Conservation (phyloP, 2,888 invertebrate genomes). For the Apamea sordens region DNA sequence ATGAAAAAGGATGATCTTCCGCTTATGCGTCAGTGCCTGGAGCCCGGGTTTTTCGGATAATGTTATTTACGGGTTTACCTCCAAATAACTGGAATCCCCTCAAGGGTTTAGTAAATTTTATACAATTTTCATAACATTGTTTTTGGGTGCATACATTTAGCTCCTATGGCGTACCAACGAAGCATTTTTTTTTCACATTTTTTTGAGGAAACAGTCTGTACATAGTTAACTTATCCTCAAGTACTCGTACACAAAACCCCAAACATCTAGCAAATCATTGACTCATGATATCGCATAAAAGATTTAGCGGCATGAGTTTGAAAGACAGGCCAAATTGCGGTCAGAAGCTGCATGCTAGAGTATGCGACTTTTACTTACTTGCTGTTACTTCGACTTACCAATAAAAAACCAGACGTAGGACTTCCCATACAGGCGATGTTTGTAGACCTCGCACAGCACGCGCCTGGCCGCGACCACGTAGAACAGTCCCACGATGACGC, state of each 20-base stretch:
- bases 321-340: not conserved
- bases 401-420: slow-evolving; percentile 99
- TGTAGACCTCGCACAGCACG: slow-evolving; percentile 99
- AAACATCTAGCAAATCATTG: no score
- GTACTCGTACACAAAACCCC: not conserved
- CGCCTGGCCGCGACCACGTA: slow-evolving; percentile 99
- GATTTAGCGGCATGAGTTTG: not conserved
- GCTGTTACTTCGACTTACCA: slow-evolving; percentile 91
- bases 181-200: not conserved
- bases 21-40: slow-evolving; percentile 66
- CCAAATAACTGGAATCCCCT: slow-evolving; percentile 62
- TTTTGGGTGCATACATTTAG: slow-evolving; percentile 6
- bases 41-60: slow-evolving; percentile 67
- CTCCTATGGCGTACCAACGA: not conserved
- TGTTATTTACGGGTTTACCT: slow-evolving; percentile 70
- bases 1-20: slow-evolving; percentile 71
- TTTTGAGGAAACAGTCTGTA: not conserved
- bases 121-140: slow-evolving; percentile 46
- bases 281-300: not conserved
- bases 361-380: not conserved
- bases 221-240: no score
- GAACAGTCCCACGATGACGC: slow-evolving; percentile 99
- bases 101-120: slow-evolving; percentile 49
- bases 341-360: not conserved
- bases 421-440: slow-evolving; percentile 97